phyloP scores from a whole-genome alignment of 2,888 invertebrate species.

The Xestia xanthographa region DNA sequence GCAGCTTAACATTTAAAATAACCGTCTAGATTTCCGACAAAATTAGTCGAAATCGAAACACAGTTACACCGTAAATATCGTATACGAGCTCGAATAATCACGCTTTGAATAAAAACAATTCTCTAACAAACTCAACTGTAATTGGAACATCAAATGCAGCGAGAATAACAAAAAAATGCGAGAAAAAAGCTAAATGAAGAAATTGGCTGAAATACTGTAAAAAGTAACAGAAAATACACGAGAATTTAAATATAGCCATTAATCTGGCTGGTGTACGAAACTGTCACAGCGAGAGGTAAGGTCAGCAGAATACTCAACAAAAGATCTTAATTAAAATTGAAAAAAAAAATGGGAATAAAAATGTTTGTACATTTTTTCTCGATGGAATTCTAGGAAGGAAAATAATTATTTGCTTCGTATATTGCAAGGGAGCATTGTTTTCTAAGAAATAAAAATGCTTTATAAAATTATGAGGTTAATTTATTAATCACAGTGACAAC shows the following conservation, averaged over 20 bases:
- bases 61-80: background rate
- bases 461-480: background rate
- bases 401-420: background rate
- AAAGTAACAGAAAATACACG: constrained; percentile 82
- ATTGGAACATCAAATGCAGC: constrained; percentile 45
- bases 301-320: constrained; percentile 73
- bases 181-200: constrained; percentile 71
- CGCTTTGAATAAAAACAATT: constrained; percentile 25
- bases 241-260: constrained; percentile 89
- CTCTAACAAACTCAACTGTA: constrained; percentile 33
- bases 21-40: background rate
- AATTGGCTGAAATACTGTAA: constrained; percentile 75
- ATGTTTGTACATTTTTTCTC: background rate
- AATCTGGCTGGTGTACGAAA: constrained; percentile 84
- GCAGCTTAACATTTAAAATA: background rate
- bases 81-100: constrained; percentile 7
- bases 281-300: constrained; percentile 79
- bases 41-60: background rate
- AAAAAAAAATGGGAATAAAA: constrained; percentile 29
- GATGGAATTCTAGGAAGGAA: background rate
- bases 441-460: background rate
- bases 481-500: background rate
- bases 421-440: background rate
- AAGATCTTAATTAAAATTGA: constrained; percentile 55
- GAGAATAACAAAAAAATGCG: constrained; percentile 43